A percentile compares a stretch with the other conserved stretches of the same genome.
These are phyloP conservation scores for Pachymerium ferrugineum DNA, from an alignment of 2,888 invertebrate species.

Conservation along the genomic window DNA sequence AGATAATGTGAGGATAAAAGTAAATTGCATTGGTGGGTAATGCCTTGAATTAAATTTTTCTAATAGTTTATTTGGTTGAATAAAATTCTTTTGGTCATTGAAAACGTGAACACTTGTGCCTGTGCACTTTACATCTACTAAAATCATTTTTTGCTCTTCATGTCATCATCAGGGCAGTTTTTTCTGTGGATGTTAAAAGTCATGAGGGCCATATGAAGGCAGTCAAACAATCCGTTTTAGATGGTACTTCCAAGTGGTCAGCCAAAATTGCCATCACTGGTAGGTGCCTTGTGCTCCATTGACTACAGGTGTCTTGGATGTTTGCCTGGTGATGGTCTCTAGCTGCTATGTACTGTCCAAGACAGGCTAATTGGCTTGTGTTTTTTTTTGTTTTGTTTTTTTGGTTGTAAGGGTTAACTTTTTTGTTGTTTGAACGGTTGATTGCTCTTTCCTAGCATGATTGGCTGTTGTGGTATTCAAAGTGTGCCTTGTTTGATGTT, in stretches of 20 bases:
- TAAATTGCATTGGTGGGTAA: too few relatives aligned
- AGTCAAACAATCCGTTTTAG: constrained; percentile 96
- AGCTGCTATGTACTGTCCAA: not conserved
- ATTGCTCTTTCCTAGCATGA: constrained; percentile 32
- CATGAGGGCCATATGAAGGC: constrained; percentile 95
- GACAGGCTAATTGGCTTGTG: constrained; percentile 12
- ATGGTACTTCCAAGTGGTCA: constrained; percentile 99
- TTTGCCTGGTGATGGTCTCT: constrained; percentile 29
- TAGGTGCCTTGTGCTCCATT: constrained; percentile 56
- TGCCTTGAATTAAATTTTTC: not conserved
- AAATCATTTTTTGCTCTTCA: constrained; percentile 16
- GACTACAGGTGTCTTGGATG: not conserved
- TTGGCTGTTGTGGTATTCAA: constrained; percentile 31
- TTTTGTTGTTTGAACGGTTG: constrained; percentile 21
- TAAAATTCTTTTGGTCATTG: not conserved
- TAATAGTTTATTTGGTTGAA: not conserved
- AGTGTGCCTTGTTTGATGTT: constrained; percentile 35
- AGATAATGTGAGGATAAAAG: too few relatives aligned
- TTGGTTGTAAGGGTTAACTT: constrained; percentile 5
- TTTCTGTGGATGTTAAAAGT: constrained; percentile 88
- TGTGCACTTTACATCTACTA: not conserved
- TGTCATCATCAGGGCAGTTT: constrained; percentile 69
- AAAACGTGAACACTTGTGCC: not conserved
- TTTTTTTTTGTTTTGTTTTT: constrained; percentile 23
- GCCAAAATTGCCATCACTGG: constrained; percentile 99